phyloP scores from a whole-genome alignment of 2,888 invertebrate genomes.

The Thecophora atra region DNA sequence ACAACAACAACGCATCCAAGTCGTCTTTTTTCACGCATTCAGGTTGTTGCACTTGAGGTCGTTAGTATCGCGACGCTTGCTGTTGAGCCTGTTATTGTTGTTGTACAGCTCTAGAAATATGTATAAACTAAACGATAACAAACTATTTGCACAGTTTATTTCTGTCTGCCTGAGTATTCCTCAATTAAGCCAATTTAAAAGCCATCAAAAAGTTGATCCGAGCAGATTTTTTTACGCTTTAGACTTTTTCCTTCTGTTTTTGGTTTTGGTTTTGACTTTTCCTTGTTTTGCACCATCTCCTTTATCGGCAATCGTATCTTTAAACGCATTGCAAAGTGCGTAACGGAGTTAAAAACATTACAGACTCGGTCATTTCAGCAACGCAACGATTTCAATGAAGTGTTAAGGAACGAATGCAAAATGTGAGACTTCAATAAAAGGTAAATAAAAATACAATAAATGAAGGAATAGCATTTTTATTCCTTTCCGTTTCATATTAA shows the following conservation, averaged over 20 bases:
- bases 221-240: conserved; percentile 13
- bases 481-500: no score
- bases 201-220: conserved; percentile 11
- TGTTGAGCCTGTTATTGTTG: not conserved
- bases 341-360: no score
- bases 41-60: conserved; percentile 61
- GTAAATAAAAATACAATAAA: no score
- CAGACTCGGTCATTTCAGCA: no score
- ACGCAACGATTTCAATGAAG: no score
- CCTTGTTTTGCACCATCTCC: no score
- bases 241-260: not conserved
- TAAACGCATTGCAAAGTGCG: no score
- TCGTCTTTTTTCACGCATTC: conserved; percentile 38
- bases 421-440: no score
- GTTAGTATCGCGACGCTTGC: conserved; percentile 50
- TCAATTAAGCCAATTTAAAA: conserved; percentile 34
- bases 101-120: not conserved
- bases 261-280: not conserved
- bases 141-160: conserved; percentile 16
- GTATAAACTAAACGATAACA: not conserved
- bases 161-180: conserved; percentile 3
- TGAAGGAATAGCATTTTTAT: no score
- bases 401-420: no score
- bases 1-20: no score
- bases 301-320: no score